Base-by-base conservation (phyloP, 2,888 invertebrate species). In the Helleia helle region DNA sequence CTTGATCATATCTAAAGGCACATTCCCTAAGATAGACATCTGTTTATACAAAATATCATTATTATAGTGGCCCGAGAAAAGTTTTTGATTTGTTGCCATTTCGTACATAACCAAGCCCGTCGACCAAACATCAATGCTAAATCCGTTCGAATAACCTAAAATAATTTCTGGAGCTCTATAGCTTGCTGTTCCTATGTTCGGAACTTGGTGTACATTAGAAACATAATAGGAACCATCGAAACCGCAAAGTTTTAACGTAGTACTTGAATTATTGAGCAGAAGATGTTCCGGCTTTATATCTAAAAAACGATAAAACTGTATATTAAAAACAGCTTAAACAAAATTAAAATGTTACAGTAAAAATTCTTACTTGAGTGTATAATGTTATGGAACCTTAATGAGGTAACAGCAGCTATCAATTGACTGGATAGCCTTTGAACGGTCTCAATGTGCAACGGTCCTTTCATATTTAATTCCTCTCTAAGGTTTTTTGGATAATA, bases 151-250 rank as follows among this genome's bases (percentile, higher is more conserved):
- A 38, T 59, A 60, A 1, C 76, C 74, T 7, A 80, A 46, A 29
- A 80, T 72, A 1, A 71, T 38, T 46, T 80, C 79, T 0, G 79
- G 79, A 0, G 79, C 58, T 1, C 74, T 57, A 44, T 79, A 80
- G 36, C 40, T 52, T 0, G 42, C 1, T 1, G 63, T 55, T 1
- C 72, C 70, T 3, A 57, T 48, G 25, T 51, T 54, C 1, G 66
- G 60, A n/a, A n/a, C n/a, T n/a, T n/a, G n/a, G n/a, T 11, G 5
- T 0, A 39, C 26, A 2, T 25, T 9, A 11, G 51, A 7, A 0
- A 41, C 34, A 44, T 59, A 59, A 27, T 54, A 49, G 0, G 66
- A 50, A 5, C 45, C 44, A 42, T 80, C 79, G 44, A 79, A 79
- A 2, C 79, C 76, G 47, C 71, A 65, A 5, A 80, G 44, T 46